A percentile compares a stretch with the other conserved stretches of the same genome.
phyloP scores from a whole-genome alignment of 1,140 invertebrate species.

The Teleopsis dalmanni region DNA sequence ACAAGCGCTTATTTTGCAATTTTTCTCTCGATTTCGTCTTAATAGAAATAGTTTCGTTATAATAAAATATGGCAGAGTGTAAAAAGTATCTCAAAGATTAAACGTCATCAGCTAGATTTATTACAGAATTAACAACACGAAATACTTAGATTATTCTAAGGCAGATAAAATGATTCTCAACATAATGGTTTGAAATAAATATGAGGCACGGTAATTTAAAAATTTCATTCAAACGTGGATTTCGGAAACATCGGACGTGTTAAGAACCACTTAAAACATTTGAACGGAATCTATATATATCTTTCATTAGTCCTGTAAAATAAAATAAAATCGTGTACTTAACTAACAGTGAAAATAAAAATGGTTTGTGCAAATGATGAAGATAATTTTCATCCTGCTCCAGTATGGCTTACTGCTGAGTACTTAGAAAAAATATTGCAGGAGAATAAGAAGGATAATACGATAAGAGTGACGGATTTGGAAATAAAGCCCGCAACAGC shows the following conservation, averaged over 20 bases:
- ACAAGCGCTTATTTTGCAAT: too few species aligned
- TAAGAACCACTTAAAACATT: neutral
- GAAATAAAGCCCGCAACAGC: constrained; percentile 30
- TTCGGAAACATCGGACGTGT: neutral
- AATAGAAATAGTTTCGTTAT: too few species aligned
- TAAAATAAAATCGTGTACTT: neutral
- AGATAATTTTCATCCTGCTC: constrained; percentile 22
- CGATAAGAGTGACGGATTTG: constrained; percentile 19
- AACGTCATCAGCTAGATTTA: too few species aligned
- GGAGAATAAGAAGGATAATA: constrained; percentile 21
- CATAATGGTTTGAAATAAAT: too few species aligned
- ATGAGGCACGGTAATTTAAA: neutral
- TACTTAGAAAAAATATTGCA: constrained; percentile 28
- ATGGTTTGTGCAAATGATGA: constrained; percentile 10
- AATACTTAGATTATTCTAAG: too few species aligned
- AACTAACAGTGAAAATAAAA: neutral
- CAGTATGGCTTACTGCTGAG: constrained; percentile 27
- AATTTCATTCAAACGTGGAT: neutral
- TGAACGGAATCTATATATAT: too few species aligned
- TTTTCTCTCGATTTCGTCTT: too few species aligned
- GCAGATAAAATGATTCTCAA: too few species aligned
- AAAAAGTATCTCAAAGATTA: too few species aligned
- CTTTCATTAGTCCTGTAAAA: too few species aligned
- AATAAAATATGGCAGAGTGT: too few species aligned
- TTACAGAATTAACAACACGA: too few species aligned